These are phyloP conservation scores for Caenorhabditis virilis DNA, from an alignment of 2,888 invertebrate genomes.

Conservation along the genomic window DNA sequence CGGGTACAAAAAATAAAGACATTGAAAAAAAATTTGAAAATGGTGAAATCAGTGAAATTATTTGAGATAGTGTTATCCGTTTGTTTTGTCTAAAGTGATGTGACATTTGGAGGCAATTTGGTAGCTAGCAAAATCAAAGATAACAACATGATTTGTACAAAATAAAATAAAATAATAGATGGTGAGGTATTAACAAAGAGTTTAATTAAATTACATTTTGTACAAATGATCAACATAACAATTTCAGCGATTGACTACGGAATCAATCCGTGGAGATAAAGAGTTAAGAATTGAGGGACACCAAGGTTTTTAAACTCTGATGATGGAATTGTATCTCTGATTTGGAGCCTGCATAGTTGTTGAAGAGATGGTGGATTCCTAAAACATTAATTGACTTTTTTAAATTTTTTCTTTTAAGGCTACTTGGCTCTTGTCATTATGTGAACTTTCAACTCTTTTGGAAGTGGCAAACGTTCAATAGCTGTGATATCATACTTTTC, in stretches of 20 bases:
- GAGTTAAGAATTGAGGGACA: conserved; percentile 45
- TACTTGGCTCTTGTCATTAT: conserved; percentile 45
- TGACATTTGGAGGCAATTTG: conserved; percentile 29
- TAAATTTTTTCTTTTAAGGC: neutral
- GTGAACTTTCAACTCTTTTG: conserved; percentile 42
- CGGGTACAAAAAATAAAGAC: too few species aligned
- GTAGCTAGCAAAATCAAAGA: conserved; percentile 25
- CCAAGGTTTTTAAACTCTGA: conserved; percentile 44
- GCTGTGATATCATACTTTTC: conserved; percentile 53
- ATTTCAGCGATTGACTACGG: too few species aligned
- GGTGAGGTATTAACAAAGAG: too few species aligned
- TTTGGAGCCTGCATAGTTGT: conserved; percentile 49
- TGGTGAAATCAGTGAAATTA: too few species aligned
- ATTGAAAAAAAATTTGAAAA: too few species aligned
- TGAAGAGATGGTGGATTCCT: conserved; percentile 55
- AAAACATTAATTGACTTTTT: conserved; percentile 12
- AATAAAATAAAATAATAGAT: conserved; percentile 18
- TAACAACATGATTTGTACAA: too few species aligned
- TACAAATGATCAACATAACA: too few species aligned
- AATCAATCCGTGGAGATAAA: conserved; percentile 55
- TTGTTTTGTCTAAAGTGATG: conserved; percentile 37
- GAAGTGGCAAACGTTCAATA: conserved; percentile 53
- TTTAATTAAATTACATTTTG: too few species aligned
- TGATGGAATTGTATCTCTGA: conserved; percentile 46
- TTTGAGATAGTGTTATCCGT: conserved; percentile 43